Conservation (phyloP, 2,113 vertebrate species). For the Nicator chloris region DNA sequence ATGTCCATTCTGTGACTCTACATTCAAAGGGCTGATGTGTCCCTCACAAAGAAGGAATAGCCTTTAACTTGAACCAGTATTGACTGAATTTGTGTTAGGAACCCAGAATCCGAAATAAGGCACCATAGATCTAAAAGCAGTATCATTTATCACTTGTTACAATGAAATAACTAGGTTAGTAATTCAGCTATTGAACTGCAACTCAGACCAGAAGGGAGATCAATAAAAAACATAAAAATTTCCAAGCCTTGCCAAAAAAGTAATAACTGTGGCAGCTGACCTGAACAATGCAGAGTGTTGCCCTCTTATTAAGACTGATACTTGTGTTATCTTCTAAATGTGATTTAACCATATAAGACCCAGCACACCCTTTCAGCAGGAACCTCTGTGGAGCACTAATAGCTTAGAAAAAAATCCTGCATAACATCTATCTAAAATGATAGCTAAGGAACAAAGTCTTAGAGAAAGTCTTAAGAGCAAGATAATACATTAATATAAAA, state of each 20-base stretch:
- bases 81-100: not conserved
- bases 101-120: not conserved
- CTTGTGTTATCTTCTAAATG: not conserved
- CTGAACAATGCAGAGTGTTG: not conserved
- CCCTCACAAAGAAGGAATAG: not conserved
- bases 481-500: not conserved
- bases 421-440: not conserved
- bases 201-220: not conserved
- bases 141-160: not conserved
- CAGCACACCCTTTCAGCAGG: not conserved
- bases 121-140: not conserved
- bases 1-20: not conserved
- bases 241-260: constrained; percentile 28
- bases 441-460: not conserved
- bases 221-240: constrained; percentile 21
- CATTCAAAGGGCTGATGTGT: not conserved
- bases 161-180: constrained; percentile 1
- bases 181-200: not conserved
- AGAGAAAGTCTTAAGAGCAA: not conserved
- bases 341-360: not conserved
- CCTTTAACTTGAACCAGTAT: not conserved
- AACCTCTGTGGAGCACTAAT: not conserved
- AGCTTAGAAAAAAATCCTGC: not conserved
- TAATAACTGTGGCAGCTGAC: not conserved
- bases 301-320: not conserved